A percentile compares a stretch with the other conserved stretches of the same genome.
Conservation (phyloP, 2,113 vertebrate species). For the Asarcornis scutulata region DNA sequence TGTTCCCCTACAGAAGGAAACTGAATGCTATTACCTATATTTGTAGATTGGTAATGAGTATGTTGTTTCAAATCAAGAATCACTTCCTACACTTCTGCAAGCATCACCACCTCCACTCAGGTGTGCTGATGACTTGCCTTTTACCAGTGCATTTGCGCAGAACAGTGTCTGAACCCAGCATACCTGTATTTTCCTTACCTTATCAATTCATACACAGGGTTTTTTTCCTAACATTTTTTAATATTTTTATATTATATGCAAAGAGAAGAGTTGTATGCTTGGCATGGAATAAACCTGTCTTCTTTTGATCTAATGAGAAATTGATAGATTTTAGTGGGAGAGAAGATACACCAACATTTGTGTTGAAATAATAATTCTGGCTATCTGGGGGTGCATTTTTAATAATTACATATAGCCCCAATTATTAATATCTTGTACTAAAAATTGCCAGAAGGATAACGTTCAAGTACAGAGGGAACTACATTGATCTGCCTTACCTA, state of each 20-base stretch:
- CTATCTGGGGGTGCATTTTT: not conserved
- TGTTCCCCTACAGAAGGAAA: not conserved
- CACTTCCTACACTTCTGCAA: not conserved
- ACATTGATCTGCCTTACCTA: not conserved
- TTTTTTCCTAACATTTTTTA: not conserved
- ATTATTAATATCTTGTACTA: not conserved
- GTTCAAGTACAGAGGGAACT: not conserved
- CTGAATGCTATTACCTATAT: not conserved
- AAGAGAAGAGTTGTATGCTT: not conserved
- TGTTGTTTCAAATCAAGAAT: not conserved
- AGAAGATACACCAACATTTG: not conserved
- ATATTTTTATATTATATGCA: not conserved
- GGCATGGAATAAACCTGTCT: not conserved
- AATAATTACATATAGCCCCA: not conserved
- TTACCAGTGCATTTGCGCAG: not conserved
- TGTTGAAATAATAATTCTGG: not conserved
- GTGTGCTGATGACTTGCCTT: not conserved
- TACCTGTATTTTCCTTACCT: not conserved
- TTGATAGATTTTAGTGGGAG: not conserved
- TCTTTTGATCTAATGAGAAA: not conserved
- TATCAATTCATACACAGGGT: fast-evolving
- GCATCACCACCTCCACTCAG: not conserved
- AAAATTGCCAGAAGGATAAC: slow-evolving; percentile 2
- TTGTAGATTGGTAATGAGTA: not conserved
- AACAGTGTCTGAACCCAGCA: not conserved